phyloP scores from a whole-genome alignment of 2,888 invertebrate genomes.

The Heliothis peltigera region DNA sequence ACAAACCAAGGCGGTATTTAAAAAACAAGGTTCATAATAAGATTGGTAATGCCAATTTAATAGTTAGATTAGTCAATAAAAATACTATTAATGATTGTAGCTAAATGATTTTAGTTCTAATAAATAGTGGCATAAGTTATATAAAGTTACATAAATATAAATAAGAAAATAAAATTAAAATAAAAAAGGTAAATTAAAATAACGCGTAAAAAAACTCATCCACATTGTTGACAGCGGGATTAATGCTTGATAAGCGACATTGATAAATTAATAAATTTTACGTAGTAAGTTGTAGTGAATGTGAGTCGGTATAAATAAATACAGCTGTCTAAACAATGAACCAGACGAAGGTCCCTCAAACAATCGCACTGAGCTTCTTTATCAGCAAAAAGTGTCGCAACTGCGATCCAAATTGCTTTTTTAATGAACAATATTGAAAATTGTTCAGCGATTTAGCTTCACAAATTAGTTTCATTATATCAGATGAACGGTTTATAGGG shows the following conservation, averaged over 20 bases:
- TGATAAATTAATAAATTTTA: constrained; percentile 12
- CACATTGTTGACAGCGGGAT: too few relatives aligned
- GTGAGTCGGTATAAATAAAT: constrained; percentile 49
- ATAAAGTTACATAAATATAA: too few relatives aligned
- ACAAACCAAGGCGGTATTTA: too few relatives aligned
- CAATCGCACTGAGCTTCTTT: constrained; percentile 32
- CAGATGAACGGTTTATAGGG: background rate
- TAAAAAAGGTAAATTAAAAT: too few relatives aligned
- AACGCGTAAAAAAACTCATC: too few relatives aligned
- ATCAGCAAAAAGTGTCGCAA: constrained; percentile 50
- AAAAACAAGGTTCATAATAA: too few relatives aligned
- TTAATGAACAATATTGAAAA: constrained; percentile 47
- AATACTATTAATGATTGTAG: constrained; percentile 18
- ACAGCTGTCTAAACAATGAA: constrained; percentile 63
- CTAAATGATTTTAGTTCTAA: constrained; percentile 51
- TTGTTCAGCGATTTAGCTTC: background rate
- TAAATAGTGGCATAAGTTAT: constrained; percentile 52
- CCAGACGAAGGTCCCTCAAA: constrained; percentile 37
- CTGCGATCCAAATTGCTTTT: constrained; percentile 48
- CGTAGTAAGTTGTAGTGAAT: constrained; percentile 14
- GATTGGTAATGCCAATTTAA: too few relatives aligned
- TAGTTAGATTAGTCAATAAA: too few relatives aligned
- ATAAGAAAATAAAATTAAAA: too few relatives aligned
- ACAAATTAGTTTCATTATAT: background rate
- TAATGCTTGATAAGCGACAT: background rate